A percentile compares a stretch with the other conserved stretches of the same genome.
These are phyloP conservation scores for Zosterops borbonicus DNA, from an alignment of 2,113 vertebrate species.

Conservation along the genomic window DNA sequence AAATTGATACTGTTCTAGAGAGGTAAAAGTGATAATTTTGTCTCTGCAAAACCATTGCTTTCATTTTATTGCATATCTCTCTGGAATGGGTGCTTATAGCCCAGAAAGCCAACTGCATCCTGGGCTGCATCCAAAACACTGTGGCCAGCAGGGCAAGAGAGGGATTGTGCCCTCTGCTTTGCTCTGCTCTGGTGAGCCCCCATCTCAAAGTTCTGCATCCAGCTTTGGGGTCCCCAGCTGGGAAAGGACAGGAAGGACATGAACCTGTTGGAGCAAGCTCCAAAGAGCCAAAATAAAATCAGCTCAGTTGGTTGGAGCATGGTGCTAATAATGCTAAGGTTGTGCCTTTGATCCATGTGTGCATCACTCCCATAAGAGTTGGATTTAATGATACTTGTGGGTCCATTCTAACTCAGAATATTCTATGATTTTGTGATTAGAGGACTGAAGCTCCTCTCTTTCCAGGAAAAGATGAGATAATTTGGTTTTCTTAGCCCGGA, in stretches of 20 bases:
- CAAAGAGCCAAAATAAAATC: neutral
- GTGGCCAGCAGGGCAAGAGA: neutral
- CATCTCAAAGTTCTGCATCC: neutral
- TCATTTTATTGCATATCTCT: neutral
- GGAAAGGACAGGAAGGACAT: neutral
- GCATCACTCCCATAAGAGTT: neutral
- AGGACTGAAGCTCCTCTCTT: neutral
- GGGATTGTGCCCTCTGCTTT: neutral
- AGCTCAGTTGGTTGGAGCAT: neutral
- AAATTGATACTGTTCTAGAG: neutral
- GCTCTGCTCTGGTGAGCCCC: neutral
- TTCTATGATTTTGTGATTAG: neutral
- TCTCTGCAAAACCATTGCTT: neutral
- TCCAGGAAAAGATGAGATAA: neutral
- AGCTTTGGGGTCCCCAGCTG: neutral
- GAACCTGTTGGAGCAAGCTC: rapidly evolving
- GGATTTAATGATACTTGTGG: neutral
- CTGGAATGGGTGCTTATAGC: neutral
- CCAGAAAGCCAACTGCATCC: neutral
- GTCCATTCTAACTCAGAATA: neutral
- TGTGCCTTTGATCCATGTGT: neutral
- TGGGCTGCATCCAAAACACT: neutral
- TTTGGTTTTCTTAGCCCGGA: neutral
- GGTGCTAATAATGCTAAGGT: neutral
- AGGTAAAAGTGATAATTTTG: neutral